Conservation (phyloP, 2,113 vertebrate genomes). For the Ia io region DNA sequence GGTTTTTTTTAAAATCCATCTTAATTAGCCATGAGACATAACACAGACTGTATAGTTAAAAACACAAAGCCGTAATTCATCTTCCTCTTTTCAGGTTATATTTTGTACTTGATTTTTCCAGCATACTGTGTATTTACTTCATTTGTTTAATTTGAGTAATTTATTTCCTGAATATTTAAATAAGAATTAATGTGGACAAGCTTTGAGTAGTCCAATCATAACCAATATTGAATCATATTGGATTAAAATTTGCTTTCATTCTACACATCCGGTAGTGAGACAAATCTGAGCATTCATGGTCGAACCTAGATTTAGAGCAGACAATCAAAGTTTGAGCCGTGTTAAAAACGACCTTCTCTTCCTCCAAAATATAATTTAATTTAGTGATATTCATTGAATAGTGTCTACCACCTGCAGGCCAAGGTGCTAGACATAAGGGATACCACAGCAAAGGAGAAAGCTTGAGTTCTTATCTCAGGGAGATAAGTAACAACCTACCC, state of each 20-base stretch:
- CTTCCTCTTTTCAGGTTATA: neutral
- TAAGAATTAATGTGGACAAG: neutral
- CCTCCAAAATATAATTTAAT: neutral
- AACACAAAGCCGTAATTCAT: neutral
- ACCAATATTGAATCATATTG: neutral
- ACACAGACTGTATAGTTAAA: neutral
- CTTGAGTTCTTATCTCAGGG: neutral
- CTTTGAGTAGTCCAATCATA: neutral
- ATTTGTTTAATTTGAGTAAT: constrained; percentile 3
- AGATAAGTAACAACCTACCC: neutral
- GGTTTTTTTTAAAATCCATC: neutral
- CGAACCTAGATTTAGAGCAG: neutral
- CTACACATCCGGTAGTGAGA: neutral
- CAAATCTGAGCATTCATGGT: neutral
- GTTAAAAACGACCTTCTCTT: neutral
- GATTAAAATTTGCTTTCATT: neutral
- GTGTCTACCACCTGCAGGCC: neutral
- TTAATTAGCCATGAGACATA: neutral
- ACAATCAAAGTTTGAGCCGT: neutral
- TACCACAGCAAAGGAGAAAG: neutral
- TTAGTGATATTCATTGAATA: neutral
- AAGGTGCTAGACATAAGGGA: neutral
- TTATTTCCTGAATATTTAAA: neutral
- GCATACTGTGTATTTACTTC: neutral
- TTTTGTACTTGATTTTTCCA: neutral